Percentiles rank a stretch among this genome's conserved stretches.
Conservation (phyloP, 23 tunicate species). For the Aplidium turbinatum region DNA sequence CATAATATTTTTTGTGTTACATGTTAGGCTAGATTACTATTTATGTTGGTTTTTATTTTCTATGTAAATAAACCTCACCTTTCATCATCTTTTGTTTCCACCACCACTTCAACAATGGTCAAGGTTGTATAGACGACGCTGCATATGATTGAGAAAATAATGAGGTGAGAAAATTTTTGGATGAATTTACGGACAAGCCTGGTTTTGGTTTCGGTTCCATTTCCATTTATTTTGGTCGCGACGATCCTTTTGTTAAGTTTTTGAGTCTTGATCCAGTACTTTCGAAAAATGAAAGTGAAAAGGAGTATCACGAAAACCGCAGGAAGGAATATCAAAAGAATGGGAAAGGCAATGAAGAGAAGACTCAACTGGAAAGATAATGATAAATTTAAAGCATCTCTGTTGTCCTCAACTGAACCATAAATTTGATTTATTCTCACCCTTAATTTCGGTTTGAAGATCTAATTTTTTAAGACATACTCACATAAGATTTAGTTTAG, state of each 20-base stretch:
- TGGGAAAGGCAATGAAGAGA: constrained; percentile 45
- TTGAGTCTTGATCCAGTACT: constrained; percentile 34
- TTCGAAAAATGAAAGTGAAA: constrained; percentile 37
- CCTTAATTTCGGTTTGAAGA: no score
- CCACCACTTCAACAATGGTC: constrained; percentile 35
- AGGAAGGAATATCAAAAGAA: constrained; percentile 59
- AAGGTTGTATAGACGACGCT: constrained; percentile 47
- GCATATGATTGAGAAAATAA: constrained; percentile 60
- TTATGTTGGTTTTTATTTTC: no score
- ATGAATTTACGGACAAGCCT: constrained; percentile 38
- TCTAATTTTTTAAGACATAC: no score
- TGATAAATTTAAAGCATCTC: no score
- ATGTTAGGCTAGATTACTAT: no score
- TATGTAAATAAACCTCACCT: no score
- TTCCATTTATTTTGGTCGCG: constrained; percentile 5
- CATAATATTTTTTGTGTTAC: no score
- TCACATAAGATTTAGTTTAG: no score
- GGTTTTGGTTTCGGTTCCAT: constrained; percentile 20
- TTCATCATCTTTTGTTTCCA: constrained; percentile 27
- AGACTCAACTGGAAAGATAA: constrained; percentile 42
- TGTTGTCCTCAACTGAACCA: no score
- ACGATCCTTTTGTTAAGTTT: constrained; percentile 21
- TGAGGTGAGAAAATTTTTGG: constrained; percentile 44
- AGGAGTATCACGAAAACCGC: constrained; percentile 41
- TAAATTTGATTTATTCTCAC: no score